Percentiles rank a stretch among this genome's conserved stretches.
Evolutionary conservation across 2,113 vertebrate species (phyloP).

Genomic region (Butorides virescens): DNA sequence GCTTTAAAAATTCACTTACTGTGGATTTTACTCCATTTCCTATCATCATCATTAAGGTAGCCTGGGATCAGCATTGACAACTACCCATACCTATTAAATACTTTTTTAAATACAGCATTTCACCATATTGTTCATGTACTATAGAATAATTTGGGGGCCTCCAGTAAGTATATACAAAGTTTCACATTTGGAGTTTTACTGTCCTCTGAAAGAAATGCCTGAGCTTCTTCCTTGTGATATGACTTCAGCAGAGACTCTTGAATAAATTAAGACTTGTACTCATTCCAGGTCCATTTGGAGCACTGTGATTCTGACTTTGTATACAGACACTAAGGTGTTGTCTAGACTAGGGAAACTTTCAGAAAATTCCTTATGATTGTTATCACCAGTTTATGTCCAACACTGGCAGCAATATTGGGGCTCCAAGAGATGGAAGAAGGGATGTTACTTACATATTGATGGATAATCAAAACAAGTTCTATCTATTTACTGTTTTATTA

Average conservation of each 20-base stretch:
- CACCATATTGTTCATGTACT: not conserved
- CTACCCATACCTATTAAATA: not conserved
- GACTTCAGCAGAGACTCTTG: not conserved
- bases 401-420: not conserved
- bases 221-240: not conserved
- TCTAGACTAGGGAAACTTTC: not conserved
- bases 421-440: not conserved
- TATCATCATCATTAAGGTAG: not conserved
- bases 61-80: not conserved
- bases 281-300: not conserved
- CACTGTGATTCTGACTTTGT: not conserved
- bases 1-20: not conserved
- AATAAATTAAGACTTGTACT: not conserved
- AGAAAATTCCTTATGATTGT: not conserved
- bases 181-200: not conserved
- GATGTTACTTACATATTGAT: not conserved
- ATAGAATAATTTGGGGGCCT: not conserved
- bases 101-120: not conserved
- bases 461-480: not conserved
- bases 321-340: not conserved
- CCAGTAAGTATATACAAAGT: not conserved
- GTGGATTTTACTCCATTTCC: not conserved
- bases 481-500: not conserved
- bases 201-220: slow-evolving; percentile 16
- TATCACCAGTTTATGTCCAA: not conserved